Evolutionary conservation across 2,113 vertebrate species (phyloP).

Genomic region (Elgaria multicarinata): DNA sequence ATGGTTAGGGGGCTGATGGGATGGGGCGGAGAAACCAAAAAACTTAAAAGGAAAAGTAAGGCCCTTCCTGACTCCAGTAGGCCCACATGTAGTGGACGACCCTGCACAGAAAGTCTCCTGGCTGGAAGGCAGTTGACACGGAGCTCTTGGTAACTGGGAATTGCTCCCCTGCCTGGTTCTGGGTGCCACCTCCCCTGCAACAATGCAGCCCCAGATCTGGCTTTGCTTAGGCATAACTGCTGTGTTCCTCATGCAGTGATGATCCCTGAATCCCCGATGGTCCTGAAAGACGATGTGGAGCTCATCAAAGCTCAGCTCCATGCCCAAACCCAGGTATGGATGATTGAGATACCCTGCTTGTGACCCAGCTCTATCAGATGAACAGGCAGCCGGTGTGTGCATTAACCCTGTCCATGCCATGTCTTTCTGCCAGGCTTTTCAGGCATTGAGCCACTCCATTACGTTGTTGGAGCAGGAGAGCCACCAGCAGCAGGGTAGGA

Average conservation of each 20-base stretch:
- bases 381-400: neutral
- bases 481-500: slow-evolving; percentile 68
- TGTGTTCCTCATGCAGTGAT: slow-evolving; percentile 1
- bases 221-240: neutral
- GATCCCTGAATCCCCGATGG: slow-evolving; percentile 55
- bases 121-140: neutral
- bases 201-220: neutral
- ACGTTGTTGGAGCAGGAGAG: slow-evolving; percentile 73
- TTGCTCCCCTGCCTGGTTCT: neutral
- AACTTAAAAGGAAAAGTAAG: neutral
- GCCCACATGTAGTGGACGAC: neutral
- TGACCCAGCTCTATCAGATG: too few relatives aligned
- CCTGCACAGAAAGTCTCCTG: neutral
- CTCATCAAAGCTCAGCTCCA: slow-evolving; percentile 68
- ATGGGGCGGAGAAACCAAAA: neutral
- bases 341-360: neutral
- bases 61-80: neutral
- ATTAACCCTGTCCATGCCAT: neutral
- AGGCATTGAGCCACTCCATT: slow-evolving; percentile 72
- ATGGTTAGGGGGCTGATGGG: too few relatives aligned
- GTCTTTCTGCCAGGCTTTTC: slow-evolving; percentile 59
- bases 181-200: neutral
- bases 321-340: slow-evolving; percentile 68
- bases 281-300: slow-evolving; percentile 62
- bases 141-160: neutral